Conservation (phyloP, 2,888 invertebrate genomes). For the Tridacna crocea region DNA sequence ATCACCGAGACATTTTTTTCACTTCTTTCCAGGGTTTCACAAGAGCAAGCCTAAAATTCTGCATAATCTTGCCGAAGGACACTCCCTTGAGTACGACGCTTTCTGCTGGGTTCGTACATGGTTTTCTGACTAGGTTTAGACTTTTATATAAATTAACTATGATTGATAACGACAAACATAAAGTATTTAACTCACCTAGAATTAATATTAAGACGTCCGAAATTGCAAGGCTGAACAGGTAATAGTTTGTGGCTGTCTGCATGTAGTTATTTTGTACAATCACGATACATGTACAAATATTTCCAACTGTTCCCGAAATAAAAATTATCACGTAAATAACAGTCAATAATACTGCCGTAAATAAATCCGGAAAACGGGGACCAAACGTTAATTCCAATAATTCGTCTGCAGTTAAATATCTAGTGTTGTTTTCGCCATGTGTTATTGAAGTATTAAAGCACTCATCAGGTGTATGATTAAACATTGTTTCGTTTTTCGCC, state of each 20-base stretch:
- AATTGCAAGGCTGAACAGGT: constrained; percentile 94
- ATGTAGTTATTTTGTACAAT: constrained; percentile 91
- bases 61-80: no score
- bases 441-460: neutral
- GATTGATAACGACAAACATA: no score
- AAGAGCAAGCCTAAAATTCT: no score
- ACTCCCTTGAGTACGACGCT: no score
- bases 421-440: neutral
- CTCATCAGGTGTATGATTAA: neutral
- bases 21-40: no score
- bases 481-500: neutral
- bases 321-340: constrained; percentile 65
- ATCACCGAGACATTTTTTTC: no score
- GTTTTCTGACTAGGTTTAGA: no score
- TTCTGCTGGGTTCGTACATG: no score
- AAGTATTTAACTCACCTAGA: constrained; percentile 86
- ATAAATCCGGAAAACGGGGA: constrained; percentile 48
- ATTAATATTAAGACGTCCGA: constrained; percentile 92
- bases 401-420: constrained; percentile 1
- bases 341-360: constrained; percentile 52
- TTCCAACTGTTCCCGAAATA: constrained; percentile 92
- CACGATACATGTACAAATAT: constrained; percentile 92
- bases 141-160: no score
- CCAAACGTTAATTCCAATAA: constrained; percentile 42
- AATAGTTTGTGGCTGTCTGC: constrained; percentile 96